Evolutionary conservation across 2,888 invertebrate species (phyloP), one percentile per base, ranked within the genome.

Genomic region (Eupeodes latifasciatus): DNA sequence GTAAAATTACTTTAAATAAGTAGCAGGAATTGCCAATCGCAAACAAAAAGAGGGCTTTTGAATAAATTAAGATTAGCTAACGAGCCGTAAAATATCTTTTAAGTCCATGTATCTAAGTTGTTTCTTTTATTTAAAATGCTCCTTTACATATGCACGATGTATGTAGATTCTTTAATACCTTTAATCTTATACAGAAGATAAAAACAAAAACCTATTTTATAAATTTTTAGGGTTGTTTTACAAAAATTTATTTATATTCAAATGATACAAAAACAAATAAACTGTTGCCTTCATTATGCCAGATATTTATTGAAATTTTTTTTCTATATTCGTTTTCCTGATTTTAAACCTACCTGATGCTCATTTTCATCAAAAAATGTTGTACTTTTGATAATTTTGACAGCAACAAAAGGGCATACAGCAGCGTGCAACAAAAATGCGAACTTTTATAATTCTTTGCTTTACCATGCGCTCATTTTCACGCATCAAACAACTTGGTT

Each of bases 391-490:
- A 14, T 9, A 47, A 47, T 64, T 64, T 44, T 27, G 1, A 1
- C 19, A 5, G 14, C 9, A 64, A 64, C 64, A 64, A 19, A 40
- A 64, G n/a, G 14, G 19, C 12, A 62, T 40, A 6, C 5, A 12
- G 27, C 6, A 55, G 16, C 6, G 3, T 16, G 16, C 19, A 16
- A 44, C 10, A 19, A 14, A 14, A 1, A 19, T 47, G 11, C 16
- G 11, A 62, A 40, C 40, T 40, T 51, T 19, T 47, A 47, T 14
- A 64, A 47, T 64, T 47, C 47, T 64, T 64, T 64, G 47, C 27
- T 47, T 19, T 47, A 47, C 19, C 47, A 66, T 49, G 14, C 14
- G 66, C 49, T 49, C 66, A 27, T 49, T 66, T 66, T 66, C 47
- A 66, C 66, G 49, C 66, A 66, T 49, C 66, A 5, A 66, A 49